phyloP scores from a whole-genome alignment of 1,140 invertebrate genomes.

The Parasteatoda tepidariorum region DNA sequence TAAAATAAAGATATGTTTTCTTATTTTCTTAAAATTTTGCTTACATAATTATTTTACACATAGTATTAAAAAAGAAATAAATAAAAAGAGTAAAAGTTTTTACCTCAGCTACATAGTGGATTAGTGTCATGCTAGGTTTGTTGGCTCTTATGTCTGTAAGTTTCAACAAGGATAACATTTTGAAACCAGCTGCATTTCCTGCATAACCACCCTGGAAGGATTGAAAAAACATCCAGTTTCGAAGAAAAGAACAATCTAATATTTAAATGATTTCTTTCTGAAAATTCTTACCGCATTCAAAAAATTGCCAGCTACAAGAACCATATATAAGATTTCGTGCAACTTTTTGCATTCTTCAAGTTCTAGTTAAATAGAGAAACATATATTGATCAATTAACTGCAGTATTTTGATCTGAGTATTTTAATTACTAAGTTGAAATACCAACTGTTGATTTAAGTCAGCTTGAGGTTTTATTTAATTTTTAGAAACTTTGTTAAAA shows the following conservation, averaged over 20 bases:
- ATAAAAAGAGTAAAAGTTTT: background rate
- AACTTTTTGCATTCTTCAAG: constrained; percentile 81
- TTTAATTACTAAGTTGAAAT: too few species aligned
- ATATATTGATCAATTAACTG: background rate
- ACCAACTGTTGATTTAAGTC: too few species aligned
- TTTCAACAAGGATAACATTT: constrained; percentile 93
- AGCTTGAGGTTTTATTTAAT: too few species aligned
- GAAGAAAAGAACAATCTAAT: too few species aligned
- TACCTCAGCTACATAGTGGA: constrained; percentile 86
- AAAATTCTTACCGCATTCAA: too few species aligned
- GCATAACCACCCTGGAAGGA: constrained; percentile 87
- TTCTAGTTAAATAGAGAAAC: constrained; percentile 71
- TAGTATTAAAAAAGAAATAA: background rate
- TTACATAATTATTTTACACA: background rate
- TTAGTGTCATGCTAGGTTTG: constrained; percentile 95
- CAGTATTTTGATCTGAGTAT: background rate
- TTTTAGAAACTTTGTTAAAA: too few species aligned
- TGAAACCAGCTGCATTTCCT: constrained; percentile 96
- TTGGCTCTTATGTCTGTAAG: constrained; percentile 95
- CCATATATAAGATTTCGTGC: constrained; percentile 92
- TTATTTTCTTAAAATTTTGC: too few species aligned
- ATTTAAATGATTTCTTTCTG: too few species aligned
- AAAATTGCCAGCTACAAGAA: constrained; percentile 93
- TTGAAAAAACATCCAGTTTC: constrained; percentile 31
- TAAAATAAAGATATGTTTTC: too few species aligned